Evolutionary conservation across 2,888 invertebrate species (phyloP).

Genomic region (Synergus umbraculus): DNA sequence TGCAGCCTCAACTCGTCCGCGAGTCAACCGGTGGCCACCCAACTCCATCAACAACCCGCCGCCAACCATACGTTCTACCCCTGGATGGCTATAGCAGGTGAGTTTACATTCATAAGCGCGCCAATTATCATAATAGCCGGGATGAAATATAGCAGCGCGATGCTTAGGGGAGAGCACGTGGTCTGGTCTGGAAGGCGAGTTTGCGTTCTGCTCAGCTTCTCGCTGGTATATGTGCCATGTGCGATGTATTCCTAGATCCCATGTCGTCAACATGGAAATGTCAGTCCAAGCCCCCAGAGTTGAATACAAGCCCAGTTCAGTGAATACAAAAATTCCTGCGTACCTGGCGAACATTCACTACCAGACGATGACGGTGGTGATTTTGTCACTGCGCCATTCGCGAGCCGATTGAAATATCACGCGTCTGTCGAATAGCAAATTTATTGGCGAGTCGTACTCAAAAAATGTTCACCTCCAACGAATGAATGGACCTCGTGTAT

Average conservation of each 20-base stretch:
- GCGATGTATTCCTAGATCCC: neutral
- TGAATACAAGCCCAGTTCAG: neutral
- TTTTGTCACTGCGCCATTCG: slow-evolving; percentile 52
- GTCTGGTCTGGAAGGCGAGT: slow-evolving; percentile 43
- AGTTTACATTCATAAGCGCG: slow-evolving; percentile 77
- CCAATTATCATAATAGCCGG: slow-evolving; percentile 71
- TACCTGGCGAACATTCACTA: slow-evolving; percentile 40
- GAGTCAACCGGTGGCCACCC: slow-evolving; percentile 87
- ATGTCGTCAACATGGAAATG: neutral
- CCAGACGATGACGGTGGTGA: slow-evolving; percentile 49
- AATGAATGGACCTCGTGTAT: slow-evolving; percentile 63
- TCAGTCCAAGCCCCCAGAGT: neutral
- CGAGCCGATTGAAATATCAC: slow-evolving; percentile 69
- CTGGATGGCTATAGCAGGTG: slow-evolving; percentile 99
- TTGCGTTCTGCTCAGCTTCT: slow-evolving; percentile 38
- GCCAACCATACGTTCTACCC: slow-evolving; percentile 97
- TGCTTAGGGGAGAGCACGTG: slow-evolving; percentile 58
- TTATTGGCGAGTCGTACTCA: slow-evolving; percentile 63
- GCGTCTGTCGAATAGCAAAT: slow-evolving; percentile 66
- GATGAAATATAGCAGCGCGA: slow-evolving; percentile 67
- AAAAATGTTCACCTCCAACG: slow-evolving; percentile 49
- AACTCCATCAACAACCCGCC: slow-evolving; percentile 91
- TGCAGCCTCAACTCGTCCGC: slow-evolving; percentile 91
- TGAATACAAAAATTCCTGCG: slow-evolving; percentile 22
- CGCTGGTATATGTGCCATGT: slow-evolving; percentile 22